Evolutionary conservation across 2,888 invertebrate genomes (phyloP).

Genomic region (Lathronympha strigana): DNA sequence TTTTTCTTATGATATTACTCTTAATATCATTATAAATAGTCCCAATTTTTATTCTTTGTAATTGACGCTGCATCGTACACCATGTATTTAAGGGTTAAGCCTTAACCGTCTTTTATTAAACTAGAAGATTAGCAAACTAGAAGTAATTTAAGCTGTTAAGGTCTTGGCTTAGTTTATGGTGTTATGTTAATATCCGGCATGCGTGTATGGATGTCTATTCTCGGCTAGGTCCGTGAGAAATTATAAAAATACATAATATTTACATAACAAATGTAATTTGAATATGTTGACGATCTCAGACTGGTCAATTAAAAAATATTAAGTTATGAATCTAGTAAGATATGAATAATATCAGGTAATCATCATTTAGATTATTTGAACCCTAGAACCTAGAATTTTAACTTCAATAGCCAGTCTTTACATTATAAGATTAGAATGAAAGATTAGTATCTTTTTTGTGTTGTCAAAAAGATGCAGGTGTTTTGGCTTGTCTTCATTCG

Average conservation of each 20-base stretch:
- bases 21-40: too few species aligned
- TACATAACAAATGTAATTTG: not conserved
- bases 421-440: not conserved
- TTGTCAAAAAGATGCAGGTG: not conserved
- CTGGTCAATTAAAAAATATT: not conserved
- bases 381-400: not conserved
- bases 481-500: not conserved
- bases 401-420: not conserved
- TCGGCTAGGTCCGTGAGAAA: not conserved
- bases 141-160: too few species aligned
- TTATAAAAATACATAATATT: not conserved
- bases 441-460: not conserved
- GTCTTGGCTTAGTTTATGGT: not conserved
- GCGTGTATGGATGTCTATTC: not conserved
- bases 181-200: not conserved
- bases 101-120: too few species aligned
- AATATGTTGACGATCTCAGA: conserved; percentile 18
- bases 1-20: too few species aligned
- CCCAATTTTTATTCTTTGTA: too few species aligned
- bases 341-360: not conserved
- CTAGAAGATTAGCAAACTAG: too few species aligned
- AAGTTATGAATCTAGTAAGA: conserved; percentile 1
- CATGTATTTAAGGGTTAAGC: too few species aligned
- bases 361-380: not conserved
- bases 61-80: too few species aligned